Percentiles rank a stretch among this genome's conserved stretches.
Evolutionary conservation across 2,888 invertebrate genomes (phyloP).

Genomic region (Troglohyphantes excavatus): DNA sequence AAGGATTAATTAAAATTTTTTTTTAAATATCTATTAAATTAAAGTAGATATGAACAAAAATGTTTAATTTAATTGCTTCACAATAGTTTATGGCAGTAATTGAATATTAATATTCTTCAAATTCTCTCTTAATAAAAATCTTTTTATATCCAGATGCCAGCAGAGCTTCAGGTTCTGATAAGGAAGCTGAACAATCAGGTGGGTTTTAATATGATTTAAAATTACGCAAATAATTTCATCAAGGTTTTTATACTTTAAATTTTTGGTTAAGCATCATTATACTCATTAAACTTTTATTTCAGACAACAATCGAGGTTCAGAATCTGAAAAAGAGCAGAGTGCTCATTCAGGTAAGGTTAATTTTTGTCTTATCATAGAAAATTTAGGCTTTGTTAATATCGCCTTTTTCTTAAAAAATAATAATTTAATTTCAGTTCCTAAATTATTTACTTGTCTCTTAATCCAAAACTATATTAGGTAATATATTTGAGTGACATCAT

Average conservation of each 20-base stretch:
- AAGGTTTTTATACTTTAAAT: background rate
- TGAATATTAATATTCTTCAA: too few species aligned
- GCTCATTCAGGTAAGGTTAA: conserved; percentile 64
- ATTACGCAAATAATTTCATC: background rate
- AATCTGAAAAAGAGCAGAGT: conserved; percentile 59
- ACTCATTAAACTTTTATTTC: background rate
- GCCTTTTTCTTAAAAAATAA: too few species aligned
- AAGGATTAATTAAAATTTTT: too few species aligned
- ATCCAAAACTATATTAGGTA: too few species aligned
- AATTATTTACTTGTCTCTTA: too few species aligned
- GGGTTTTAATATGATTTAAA: background rate
- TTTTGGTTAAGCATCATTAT: background rate
- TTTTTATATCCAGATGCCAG: conserved; percentile 37
- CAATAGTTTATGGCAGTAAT: too few species aligned
- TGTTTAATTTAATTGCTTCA: too few species aligned
- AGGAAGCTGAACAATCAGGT: conserved; percentile 60
- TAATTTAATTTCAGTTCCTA: too few species aligned
- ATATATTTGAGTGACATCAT: too few species aligned
- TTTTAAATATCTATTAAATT: too few species aligned
- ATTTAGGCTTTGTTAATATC: too few species aligned
- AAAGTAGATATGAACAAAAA: too few species aligned
- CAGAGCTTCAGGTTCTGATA: conserved; percentile 53
- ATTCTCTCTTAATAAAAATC: background rate
- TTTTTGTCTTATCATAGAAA: background rate
- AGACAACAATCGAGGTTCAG: conserved; percentile 52